Percentiles rank a stretch among this genome's conserved stretches.
These are phyloP conservation scores for Nemotelus pantherinus DNA, from an alignment of 2,888 invertebrate genomes.

Conservation along the genomic window DNA sequence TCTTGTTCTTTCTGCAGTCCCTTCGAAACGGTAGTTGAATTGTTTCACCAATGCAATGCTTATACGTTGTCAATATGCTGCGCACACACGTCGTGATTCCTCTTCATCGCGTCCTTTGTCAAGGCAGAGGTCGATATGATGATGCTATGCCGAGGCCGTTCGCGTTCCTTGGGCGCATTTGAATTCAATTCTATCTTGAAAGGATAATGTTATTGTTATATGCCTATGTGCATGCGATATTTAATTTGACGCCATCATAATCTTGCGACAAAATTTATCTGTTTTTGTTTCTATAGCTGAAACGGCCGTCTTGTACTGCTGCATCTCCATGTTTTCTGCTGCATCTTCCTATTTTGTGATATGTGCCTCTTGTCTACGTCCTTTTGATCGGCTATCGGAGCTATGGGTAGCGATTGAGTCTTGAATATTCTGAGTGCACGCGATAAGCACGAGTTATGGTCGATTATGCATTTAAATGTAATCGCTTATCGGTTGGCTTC, in stretches of 20 bases:
- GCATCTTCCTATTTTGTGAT: too few species aligned
- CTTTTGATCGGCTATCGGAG: neutral
- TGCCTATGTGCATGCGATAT: conserved; percentile 20
- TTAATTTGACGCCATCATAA: conserved; percentile 41
- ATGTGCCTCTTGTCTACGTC: neutral
- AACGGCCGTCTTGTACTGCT: neutral
- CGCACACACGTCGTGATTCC: conserved; percentile 36
- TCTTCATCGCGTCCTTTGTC: conserved; percentile 26
- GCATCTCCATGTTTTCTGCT: conserved; percentile 15
- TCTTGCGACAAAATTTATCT: conserved; percentile 25
- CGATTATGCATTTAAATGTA: conserved; percentile 33
- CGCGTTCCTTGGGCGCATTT: neutral
- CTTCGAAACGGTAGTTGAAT: neutral
- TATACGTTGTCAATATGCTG: conserved; percentile 28
- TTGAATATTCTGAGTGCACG: conserved; percentile 11
- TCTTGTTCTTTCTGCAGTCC: conserved; percentile 23
- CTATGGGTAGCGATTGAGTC: neutral
- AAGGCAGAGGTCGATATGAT: neutral
- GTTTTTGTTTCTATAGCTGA: neutral
- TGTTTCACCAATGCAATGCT: neutral
- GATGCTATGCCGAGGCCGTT: neutral
- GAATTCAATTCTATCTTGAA: neutral
- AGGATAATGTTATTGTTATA: conserved; percentile 16
- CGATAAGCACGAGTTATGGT: conserved; percentile 46
- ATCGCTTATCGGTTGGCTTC: conserved; percentile 9